Conservation (phyloP, 2,113 vertebrate genomes). For the Tenebrosternarchus preto region DNA sequence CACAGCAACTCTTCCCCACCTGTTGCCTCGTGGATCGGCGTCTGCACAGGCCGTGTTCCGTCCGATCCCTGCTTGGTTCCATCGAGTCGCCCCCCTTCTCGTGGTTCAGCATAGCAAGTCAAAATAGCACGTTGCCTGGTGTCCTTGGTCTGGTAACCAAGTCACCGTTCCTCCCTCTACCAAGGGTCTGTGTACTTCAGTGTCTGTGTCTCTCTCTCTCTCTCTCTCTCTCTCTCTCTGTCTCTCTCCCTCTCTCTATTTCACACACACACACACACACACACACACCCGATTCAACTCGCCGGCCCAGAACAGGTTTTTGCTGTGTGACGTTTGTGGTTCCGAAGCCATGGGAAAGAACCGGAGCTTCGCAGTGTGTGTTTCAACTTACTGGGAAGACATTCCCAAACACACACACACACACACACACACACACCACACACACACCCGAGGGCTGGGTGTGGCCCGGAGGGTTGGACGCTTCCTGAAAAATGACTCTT, state of each 20-base stretch:
- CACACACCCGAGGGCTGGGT: neutral
- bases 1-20: neutral
- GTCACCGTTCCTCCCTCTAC: constrained; percentile 22
- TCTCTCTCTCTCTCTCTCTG: neutral
- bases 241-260: neutral
- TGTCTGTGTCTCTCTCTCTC: constrained; percentile 14
- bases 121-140: neutral
- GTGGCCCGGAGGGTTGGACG: neutral
- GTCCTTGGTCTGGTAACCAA: constrained; percentile 29
- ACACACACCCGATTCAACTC: constrained; percentile 43
- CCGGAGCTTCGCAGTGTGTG: no score
- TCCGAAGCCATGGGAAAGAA: no score
- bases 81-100: no score
- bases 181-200: neutral
- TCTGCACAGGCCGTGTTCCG: no score
- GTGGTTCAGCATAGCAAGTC: neutral
- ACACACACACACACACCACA: no score
- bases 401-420: no score
- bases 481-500: neutral
- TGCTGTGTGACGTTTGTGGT: neutral
- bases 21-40: neutral
- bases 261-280: constrained; percentile 24
- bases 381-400: no score
- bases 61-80: no score
- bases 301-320: constrained; percentile 8